A percentile compares a stretch with the other conserved stretches of the same genome.
Evolutionary conservation across 2,113 vertebrate species (phyloP).

Genomic region (Prietella phreatophila): DNA sequence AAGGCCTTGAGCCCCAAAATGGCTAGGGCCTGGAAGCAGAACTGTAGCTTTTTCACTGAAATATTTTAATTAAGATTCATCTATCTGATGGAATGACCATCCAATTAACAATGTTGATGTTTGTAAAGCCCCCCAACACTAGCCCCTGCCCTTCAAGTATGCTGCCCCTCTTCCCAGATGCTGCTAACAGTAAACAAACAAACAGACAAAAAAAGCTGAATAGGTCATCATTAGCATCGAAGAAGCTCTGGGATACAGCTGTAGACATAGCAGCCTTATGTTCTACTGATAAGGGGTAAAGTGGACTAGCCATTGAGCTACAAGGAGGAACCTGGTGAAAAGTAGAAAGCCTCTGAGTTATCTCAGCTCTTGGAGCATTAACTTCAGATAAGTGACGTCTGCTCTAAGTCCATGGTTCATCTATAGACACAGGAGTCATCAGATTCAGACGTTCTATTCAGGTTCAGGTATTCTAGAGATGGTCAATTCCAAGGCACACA

Average conservation of each 20-base stretch:
- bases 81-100: not conserved
- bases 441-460: not conserved
- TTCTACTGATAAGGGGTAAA: not conserved
- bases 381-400: not conserved
- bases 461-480: not conserved
- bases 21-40: not conserved
- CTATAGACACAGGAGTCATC: not conserved
- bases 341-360: not conserved
- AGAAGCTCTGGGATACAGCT: not conserved
- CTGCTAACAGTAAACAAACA: too few species aligned
- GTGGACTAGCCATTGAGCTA: not conserved
- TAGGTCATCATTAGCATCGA: not conserved
- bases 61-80: not conserved
- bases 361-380: not conserved
- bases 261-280: not conserved
- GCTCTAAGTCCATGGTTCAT: not conserved
- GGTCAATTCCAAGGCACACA: not conserved
- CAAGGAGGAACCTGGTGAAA: not conserved
- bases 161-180: too few species aligned
- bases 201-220: not conserved
- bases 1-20: not conserved
- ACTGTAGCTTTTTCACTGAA: not conserved
- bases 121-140: not conserved
- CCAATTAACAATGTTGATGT: not conserved
- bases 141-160: not conserved